phyloP scores from a whole-genome alignment of 2,888 invertebrate species.

The Tiliacea aurago region DNA sequence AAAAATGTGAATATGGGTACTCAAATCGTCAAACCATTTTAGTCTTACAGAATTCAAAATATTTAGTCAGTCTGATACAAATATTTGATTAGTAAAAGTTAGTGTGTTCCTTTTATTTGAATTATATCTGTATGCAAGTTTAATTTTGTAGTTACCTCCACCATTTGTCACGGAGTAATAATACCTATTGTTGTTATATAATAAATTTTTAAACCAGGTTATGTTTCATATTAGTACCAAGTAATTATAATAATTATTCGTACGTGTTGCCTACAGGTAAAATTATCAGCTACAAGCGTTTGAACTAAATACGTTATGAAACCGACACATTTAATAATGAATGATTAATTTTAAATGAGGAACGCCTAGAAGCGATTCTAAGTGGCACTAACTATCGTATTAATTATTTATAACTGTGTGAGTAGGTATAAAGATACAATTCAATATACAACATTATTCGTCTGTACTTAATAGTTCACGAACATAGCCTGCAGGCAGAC shows the following conservation, averaged over 20 bases:
- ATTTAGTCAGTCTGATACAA: background rate
- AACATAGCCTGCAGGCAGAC: background rate
- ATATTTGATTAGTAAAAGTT: no score
- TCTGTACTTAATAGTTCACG: background rate
- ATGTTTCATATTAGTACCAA: background rate
- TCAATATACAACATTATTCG: background rate
- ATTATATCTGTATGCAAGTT: background rate
- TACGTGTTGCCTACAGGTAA: background rate
- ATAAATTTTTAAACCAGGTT: background rate
- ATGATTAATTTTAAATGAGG: slow-evolving; percentile 29
- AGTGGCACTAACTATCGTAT: slow-evolving; percentile 13
- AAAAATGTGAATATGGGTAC: background rate
- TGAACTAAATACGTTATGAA: slow-evolving; percentile 20
- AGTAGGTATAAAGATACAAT: background rate
- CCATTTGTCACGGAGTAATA: background rate
- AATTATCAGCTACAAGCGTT: slow-evolving; percentile 15
- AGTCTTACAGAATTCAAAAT: background rate
- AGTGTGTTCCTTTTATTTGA: background rate
- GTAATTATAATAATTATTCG: background rate
- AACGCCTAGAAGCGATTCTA: background rate
- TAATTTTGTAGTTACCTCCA: background rate
- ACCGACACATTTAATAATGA: slow-evolving; percentile 26
- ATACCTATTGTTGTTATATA: background rate
- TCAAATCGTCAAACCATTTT: background rate
- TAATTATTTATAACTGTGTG: slow-evolving; percentile 12